Percentiles rank a stretch among this genome's conserved stretches.
Conservation (phyloP, 1,140 invertebrate species). For the Pseudomyrmex flavicornis region DNA sequence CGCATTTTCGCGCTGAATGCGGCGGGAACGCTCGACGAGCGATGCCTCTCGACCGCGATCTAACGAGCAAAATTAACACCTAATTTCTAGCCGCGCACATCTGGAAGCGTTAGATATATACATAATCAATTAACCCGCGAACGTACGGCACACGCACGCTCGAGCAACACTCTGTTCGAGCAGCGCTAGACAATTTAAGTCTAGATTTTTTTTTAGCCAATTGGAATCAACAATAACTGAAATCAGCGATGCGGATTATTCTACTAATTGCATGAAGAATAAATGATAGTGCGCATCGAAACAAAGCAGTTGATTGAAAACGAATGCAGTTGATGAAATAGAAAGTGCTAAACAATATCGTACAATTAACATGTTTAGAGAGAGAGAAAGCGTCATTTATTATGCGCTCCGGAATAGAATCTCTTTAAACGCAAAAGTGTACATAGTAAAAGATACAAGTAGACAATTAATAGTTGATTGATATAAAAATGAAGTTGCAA, state of each 20-base stretch:
- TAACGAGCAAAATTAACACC: constrained; percentile 59
- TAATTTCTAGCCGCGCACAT: constrained; percentile 29
- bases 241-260: constrained; percentile 5
- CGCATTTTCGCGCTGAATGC: constrained; percentile 27
- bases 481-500: no score
- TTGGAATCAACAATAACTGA: background rate
- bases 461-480: no score
- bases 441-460: no score
- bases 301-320: background rate
- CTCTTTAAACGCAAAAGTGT: no score
- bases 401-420: no score
- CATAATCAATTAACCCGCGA: constrained; percentile 51
- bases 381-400: no score
- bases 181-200: background rate
- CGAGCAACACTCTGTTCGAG: background rate
- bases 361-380: no score
- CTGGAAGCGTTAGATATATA: constrained; percentile 51
- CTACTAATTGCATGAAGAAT: background rate
- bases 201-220: background rate
- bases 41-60: constrained; percentile 12
- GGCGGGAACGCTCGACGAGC: constrained; percentile 24
- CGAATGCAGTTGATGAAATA: background rate
- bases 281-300: background rate
- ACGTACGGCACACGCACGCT: background rate
- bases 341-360: background rate